Conservation (phyloP, 2,888 invertebrate genomes). For the Keiferia lycopersicella region DNA sequence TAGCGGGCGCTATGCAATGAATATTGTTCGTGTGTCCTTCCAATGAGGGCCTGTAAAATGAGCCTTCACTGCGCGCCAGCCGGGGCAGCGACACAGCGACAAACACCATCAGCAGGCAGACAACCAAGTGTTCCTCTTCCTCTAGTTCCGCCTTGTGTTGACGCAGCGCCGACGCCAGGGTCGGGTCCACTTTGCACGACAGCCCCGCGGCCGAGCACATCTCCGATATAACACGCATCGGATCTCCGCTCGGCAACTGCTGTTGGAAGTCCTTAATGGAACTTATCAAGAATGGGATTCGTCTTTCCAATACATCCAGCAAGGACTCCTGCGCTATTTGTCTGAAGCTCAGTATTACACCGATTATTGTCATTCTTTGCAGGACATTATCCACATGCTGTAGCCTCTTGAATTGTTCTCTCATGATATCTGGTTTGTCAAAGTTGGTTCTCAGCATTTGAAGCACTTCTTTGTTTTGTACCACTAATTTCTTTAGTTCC, state of each 20-base stretch:
- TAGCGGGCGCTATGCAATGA: constrained; percentile 98
- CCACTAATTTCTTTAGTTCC: constrained; percentile 95
- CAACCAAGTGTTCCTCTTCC: constrained; percentile 95
- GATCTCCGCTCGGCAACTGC: constrained; percentile 94
- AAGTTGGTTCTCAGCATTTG: constrained; percentile 96
- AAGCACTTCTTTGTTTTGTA: constrained; percentile 95
- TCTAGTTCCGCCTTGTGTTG: constrained; percentile 93
- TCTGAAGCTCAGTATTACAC: constrained; percentile 97
- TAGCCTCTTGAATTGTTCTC: constrained; percentile 94
- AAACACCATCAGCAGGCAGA: constrained; percentile 98
- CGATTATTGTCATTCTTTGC: constrained; percentile 98
- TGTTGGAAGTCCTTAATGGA: constrained; percentile 97
- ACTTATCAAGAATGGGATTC: constrained; percentile 97
- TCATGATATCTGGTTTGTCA: constrained; percentile 99
- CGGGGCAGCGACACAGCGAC: constrained; percentile 98
- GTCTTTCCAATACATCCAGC: constrained; percentile 94
- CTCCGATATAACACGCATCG: constrained; percentile 95
- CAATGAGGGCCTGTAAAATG: constrained; percentile 92
- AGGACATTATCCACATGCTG: constrained; percentile 97
- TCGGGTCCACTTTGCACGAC: constrained; percentile 96
- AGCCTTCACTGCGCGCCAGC: constrained; percentile 93
- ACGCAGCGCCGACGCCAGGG: constrained; percentile 93
- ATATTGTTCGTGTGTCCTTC: constrained; percentile 99
- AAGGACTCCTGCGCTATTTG: constrained; percentile 96
- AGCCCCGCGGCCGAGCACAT: constrained; percentile 99